Evolutionary conservation across 2,888 invertebrate species (phyloP).

Genomic region (Atethmia centrago): DNA sequence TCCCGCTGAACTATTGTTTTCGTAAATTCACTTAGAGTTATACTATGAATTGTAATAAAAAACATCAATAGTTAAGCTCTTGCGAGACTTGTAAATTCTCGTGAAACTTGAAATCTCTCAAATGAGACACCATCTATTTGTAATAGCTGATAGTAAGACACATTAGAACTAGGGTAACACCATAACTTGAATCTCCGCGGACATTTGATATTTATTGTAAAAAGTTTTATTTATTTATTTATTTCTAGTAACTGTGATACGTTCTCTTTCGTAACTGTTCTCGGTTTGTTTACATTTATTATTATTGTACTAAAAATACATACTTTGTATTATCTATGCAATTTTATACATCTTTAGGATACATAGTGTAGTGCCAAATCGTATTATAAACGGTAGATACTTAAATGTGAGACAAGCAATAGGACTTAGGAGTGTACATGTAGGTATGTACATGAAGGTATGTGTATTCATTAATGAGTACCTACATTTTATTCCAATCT

Average conservation of each 20-base stretch:
- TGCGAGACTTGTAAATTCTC: conserved; percentile 12
- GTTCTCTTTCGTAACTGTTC: conserved; percentile 64
- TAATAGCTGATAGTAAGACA: conserved; percentile 19
- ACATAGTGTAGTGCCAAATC: conserved; percentile 59
- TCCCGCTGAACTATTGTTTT: background rate
- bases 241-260: conserved; percentile 85
- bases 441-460: conserved; percentile 2
- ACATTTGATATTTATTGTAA: conserved; percentile 77
- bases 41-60: background rate
- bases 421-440: conserved; percentile 8
- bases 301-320: conserved; percentile 40
- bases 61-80: conserved; percentile 4
- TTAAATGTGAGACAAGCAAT: conserved; percentile 27
- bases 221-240: conserved; percentile 86
- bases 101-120: background rate
- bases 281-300: conserved; percentile 39
- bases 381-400: conserved; percentile 28
- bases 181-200: conserved; percentile 47
- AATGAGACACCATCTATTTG: conserved; percentile 5
- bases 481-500: background rate
- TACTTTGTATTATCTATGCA: conserved; percentile 30
- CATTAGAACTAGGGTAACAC: conserved; percentile 8
- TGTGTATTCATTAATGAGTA: background rate
- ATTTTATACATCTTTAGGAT: conserved; percentile 50
- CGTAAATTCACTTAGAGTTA: conserved; percentile 8